A percentile compares a stretch with the other conserved stretches of the same genome.
Evolutionary conservation across 2,888 invertebrate genomes (phyloP).

Genomic region (Hemistola chrysoprasaria): DNA sequence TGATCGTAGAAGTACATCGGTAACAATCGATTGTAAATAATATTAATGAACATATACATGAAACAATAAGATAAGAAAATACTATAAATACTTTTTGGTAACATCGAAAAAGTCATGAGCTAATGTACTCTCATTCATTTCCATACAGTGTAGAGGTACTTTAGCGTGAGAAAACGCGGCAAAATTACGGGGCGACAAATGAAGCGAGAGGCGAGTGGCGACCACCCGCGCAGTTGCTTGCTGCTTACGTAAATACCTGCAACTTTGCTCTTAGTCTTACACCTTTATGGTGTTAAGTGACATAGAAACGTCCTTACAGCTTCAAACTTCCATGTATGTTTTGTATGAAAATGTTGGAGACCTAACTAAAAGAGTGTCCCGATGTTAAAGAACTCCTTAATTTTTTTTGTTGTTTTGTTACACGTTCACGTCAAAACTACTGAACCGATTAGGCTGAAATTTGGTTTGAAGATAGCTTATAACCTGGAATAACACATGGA

Average conservation of each 20-base stretch:
- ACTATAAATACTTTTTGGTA: too few relatives aligned
- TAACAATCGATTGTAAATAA: too few relatives aligned
- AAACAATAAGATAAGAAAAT: too few relatives aligned
- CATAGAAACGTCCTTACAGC: background rate
- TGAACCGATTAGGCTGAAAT: too few relatives aligned
- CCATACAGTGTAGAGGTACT: constrained; percentile 3
- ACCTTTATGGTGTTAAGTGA: constrained; percentile 5
- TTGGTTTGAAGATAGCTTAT: too few relatives aligned
- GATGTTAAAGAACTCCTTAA: too few relatives aligned
- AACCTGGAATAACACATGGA: too few relatives aligned
- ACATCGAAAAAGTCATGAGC: background rate
- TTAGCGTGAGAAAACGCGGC: constrained; percentile 23
- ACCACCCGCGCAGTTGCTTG: background rate
- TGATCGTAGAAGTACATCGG: too few relatives aligned
- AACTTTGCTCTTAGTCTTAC: constrained; percentile 4
- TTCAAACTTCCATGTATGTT: background rate
- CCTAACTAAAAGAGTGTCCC: too few relatives aligned
- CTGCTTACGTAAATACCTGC: constrained; percentile 13
- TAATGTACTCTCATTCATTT: constrained; percentile 2
- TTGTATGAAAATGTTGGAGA: background rate
- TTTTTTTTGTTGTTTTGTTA: too few relatives aligned
- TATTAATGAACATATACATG: too few relatives aligned
- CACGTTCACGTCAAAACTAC: too few relatives aligned
- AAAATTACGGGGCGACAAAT: constrained; percentile 19
- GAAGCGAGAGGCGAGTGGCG: constrained; percentile 12